Evolutionary conservation across 2,797 vertebrate genomes (phyloP).

Genomic region (Vultur gryphus): DNA sequence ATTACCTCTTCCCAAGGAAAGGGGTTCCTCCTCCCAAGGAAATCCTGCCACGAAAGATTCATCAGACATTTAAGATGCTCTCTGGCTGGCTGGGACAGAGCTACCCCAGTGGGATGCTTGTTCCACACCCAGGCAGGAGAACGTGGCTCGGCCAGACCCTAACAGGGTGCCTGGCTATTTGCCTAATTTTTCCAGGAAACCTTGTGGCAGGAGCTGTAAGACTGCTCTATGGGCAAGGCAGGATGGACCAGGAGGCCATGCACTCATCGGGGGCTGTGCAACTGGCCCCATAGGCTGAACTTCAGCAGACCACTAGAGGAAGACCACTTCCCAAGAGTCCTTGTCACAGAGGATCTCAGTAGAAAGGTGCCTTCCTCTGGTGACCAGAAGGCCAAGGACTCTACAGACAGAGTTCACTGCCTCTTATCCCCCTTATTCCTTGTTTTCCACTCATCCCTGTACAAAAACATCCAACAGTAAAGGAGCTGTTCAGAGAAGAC

Average conservation of each 20-base stretch:
- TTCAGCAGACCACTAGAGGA: not conserved
- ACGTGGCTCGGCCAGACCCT: not conserved
- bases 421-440: not conserved
- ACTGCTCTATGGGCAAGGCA: not conserved
- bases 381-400: not conserved
- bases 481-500: not conserved
- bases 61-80: not conserved
- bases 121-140: not conserved
- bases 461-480: not conserved
- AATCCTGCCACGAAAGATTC: not conserved
- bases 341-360: not conserved
- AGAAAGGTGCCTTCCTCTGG: not conserved
- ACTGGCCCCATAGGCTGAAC: not conserved
- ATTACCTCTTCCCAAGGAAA: not conserved
- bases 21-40: not conserved
- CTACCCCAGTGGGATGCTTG: not conserved
- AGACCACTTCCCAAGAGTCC: not conserved
- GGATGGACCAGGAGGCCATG: not conserved
- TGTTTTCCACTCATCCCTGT: not conserved
- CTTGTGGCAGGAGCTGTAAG: not conserved
- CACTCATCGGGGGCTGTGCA: not conserved
- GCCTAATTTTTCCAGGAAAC: not conserved
- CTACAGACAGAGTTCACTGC: not conserved
- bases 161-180: not conserved
- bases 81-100: not conserved